Evolutionary conservation across 2,888 invertebrate species (phyloP).

Genomic region (Cybosia mesomella): DNA sequence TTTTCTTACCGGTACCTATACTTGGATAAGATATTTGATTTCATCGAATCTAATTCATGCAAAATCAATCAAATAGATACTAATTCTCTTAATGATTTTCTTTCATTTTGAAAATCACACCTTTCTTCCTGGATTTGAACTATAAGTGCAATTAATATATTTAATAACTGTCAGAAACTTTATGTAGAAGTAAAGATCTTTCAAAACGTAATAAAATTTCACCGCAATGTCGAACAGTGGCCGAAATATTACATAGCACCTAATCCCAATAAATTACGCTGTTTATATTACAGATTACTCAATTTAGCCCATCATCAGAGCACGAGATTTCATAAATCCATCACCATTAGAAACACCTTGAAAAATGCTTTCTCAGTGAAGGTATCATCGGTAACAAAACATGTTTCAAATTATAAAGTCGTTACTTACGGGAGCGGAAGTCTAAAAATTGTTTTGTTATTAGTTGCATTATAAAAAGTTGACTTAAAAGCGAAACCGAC

Average conservation of each 20-base stretch:
- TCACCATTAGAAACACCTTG: constrained; percentile 18
- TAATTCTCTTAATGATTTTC: no score
- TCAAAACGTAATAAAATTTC: background rate
- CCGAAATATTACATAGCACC: background rate
- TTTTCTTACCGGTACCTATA: no score
- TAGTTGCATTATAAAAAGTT: constrained; percentile 60
- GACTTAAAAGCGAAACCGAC: constrained; percentile 54
- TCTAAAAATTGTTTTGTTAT: constrained; percentile 66
- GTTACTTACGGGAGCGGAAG: constrained; percentile 57
- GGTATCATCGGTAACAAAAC: constrained; percentile 51
- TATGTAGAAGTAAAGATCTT: no score
- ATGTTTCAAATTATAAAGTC: constrained; percentile 58
- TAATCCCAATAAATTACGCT: constrained; percentile 3
- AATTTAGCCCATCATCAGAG: constrained; percentile 13
- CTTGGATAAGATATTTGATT: no score
- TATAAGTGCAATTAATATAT: no score
- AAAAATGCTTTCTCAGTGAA: constrained; percentile 25
- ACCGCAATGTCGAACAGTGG: background rate
- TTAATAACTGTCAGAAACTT: no score
- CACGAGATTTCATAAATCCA: constrained; percentile 23
- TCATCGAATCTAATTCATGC: no score
- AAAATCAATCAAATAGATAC: no score
- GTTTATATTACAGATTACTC: constrained; percentile 15
- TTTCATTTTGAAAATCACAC: no score
- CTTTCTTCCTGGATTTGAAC: no score